A percentile compares a stretch with the other conserved stretches of the same genome.
Evolutionary conservation across 2,888 invertebrate genomes (phyloP).

Genomic region (Apodemia duryi): DNA sequence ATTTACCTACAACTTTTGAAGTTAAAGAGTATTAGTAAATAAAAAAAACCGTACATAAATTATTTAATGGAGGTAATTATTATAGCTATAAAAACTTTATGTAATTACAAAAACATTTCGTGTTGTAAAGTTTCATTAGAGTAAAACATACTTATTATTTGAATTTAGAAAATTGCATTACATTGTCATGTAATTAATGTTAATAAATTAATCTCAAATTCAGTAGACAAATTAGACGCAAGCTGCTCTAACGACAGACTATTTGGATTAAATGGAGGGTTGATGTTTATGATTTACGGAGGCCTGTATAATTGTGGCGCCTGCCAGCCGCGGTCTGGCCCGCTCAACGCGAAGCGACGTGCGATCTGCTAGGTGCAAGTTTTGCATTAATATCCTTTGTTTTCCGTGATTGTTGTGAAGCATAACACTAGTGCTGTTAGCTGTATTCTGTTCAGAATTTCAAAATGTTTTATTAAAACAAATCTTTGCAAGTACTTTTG

Average conservation of each 20-base stretch:
- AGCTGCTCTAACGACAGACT: slow-evolving; percentile 78
- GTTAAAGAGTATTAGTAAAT: too few relatives aligned
- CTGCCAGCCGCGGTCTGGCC: slow-evolving; percentile 58
- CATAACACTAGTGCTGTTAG: not conserved
- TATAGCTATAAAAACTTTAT: too few relatives aligned
- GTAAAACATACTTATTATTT: not conserved
- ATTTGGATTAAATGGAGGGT: slow-evolving; percentile 78
- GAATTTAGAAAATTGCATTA: slow-evolving; percentile 23
- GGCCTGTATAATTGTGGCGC: slow-evolving; percentile 74
- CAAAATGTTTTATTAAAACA: too few relatives aligned
- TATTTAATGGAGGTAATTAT: too few relatives aligned
- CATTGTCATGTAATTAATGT: slow-evolving; percentile 75
- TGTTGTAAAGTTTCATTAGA: not conserved
- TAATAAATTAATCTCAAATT: slow-evolving; percentile 78
- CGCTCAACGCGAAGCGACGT: slow-evolving; percentile 27
- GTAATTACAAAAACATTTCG: too few relatives aligned
- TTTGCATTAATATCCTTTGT: slow-evolving; percentile 19
- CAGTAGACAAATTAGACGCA: slow-evolving; percentile 77
- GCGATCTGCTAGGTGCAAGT: slow-evolving; percentile 21
- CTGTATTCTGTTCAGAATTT: not conserved
- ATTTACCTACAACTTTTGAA: too few relatives aligned
- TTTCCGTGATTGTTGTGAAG: slow-evolving; percentile 1
- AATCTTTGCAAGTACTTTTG: too few relatives aligned
- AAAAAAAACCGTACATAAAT: too few relatives aligned
- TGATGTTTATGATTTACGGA: slow-evolving; percentile 79